Evolutionary conservation across 2,797 vertebrate species (phyloP).

Genomic region (Oceanodroma leucorhoa): DNA sequence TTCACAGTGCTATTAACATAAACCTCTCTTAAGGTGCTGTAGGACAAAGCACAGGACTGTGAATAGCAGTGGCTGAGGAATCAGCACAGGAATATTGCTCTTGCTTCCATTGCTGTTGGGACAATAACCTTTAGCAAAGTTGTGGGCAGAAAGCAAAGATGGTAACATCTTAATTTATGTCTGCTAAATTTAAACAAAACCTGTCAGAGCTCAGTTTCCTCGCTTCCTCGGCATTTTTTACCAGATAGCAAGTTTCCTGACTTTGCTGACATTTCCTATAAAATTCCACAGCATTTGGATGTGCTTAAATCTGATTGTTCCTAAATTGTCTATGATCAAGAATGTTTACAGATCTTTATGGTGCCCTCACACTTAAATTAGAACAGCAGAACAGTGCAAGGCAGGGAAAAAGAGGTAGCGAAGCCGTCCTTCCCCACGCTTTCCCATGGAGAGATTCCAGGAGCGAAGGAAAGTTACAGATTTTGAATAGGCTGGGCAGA

Average conservation of each 20-base stretch:
- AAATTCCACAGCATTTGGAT: neutral
- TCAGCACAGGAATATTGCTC: neutral
- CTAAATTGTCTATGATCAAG: neutral
- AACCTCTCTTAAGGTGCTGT: neutral
- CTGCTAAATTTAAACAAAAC: neutral
- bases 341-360: neutral
- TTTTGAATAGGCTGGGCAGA: neutral
- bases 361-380: neutral
- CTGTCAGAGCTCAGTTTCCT: neutral
- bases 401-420: neutral
- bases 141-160: neutral
- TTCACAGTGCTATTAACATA: neutral
- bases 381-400: neutral
- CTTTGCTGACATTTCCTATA: neutral
- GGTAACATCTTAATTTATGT: neutral
- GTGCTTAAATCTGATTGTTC: neutral
- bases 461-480: neutral
- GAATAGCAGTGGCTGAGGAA: neutral
- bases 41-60: neutral
- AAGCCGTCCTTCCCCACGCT: neutral
- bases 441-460: neutral
- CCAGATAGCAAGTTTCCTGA: neutral
- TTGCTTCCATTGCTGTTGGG: neutral
- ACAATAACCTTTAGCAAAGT: neutral
- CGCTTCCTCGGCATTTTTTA: neutral